phyloP scores from a whole-genome alignment of 2,888 invertebrate species.

The Allacma fusca region DNA sequence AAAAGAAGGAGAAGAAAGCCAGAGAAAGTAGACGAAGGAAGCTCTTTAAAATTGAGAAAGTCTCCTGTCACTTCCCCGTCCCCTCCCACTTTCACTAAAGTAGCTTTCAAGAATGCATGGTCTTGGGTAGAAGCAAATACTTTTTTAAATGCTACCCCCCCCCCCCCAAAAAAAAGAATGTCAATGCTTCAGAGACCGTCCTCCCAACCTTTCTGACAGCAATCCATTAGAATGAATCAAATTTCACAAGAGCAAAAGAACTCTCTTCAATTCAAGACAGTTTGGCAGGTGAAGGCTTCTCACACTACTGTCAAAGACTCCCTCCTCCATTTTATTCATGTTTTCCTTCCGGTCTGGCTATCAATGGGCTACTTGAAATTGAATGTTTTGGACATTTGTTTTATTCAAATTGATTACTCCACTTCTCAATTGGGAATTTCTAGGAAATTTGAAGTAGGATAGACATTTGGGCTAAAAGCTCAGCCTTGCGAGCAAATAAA shows the following conservation, averaged over 20 bases:
- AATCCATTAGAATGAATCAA: slow-evolving; percentile 6
- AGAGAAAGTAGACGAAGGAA: neutral
- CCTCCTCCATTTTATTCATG: too few species aligned
- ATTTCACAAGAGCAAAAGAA: neutral
- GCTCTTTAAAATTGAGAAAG: neutral
- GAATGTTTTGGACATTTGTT: too few species aligned
- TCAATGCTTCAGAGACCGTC: neutral
- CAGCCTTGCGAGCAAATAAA: too few species aligned
- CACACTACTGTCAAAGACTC: neutral
- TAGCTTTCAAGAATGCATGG: neutral
- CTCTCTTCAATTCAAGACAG: neutral
- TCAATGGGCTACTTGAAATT: too few species aligned
- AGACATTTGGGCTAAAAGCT: too few species aligned
- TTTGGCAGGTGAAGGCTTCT: neutral
- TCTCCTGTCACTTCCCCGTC: neutral
- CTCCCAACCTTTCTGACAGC: neutral
- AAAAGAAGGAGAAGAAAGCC: neutral
- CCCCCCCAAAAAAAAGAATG: too few species aligned
- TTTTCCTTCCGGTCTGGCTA: too few species aligned
- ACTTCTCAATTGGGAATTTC: too few species aligned
- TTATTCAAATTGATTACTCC: too few species aligned
- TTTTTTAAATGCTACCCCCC: neutral
- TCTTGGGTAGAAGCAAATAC: neutral
- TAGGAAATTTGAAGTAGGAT: too few species aligned
- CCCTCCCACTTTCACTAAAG: neutral